phyloP scores from a whole-genome alignment of 2,888 invertebrate genomes.

The Merodon equestris region DNA sequence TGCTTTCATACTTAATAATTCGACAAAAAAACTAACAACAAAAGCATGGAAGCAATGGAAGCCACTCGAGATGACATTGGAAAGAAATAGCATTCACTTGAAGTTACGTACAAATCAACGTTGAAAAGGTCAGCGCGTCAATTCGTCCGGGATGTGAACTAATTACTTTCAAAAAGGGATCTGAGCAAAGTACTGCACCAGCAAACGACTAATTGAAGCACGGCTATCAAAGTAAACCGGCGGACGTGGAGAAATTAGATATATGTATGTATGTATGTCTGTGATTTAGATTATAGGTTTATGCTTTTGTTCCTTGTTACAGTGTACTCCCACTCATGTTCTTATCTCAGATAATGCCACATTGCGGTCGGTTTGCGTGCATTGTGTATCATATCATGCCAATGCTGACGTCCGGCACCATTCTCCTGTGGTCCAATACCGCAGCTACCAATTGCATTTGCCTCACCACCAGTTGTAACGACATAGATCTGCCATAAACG shows the following conservation, averaged over 20 bases:
- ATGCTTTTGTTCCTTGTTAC: not conserved
- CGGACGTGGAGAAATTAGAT: no score
- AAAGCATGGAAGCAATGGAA: conserved; percentile 11
- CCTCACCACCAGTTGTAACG: conserved; percentile 78
- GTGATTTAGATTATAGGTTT: no score
- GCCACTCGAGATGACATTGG: conserved; percentile 47
- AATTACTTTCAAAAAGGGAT: no score
- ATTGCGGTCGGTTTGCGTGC: conserved; percentile 92
- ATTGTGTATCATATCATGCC: conserved; percentile 93
- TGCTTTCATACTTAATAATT: conserved; percentile 24
- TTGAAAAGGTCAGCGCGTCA: conserved; percentile 18
- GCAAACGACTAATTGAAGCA: no score
- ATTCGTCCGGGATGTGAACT: not conserved
- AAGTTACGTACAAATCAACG: conserved; percentile 10
- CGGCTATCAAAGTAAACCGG: no score
- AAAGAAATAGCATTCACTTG: conserved; percentile 32
- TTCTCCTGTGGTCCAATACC: conserved; percentile 78
- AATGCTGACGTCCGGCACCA: conserved; percentile 85
- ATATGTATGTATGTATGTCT: not conserved
- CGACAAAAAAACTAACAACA: not conserved
- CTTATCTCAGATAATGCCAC: conserved; percentile 91
- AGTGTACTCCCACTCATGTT: conserved; percentile 25
- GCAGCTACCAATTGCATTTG: conserved; percentile 78
- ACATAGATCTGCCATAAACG: conserved; percentile 75
- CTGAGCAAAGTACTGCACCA: no score